A percentile compares a stretch with the other conserved stretches of the same genome.
Evolutionary conservation across 2,888 invertebrate species (phyloP).

Genomic region (Cataglyphis livida): DNA sequence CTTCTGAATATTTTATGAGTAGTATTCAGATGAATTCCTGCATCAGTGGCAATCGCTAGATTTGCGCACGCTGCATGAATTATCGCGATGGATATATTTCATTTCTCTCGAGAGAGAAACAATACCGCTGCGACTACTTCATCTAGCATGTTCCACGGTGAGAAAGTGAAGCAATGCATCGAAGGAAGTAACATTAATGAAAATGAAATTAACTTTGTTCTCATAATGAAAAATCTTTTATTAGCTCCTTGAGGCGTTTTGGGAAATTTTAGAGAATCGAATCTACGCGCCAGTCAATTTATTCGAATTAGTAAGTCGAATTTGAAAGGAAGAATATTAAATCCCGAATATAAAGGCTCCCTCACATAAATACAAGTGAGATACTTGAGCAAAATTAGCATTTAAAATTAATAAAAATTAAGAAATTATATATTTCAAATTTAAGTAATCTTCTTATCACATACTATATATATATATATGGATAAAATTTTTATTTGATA

Average conservation of each 20-base stretch:
- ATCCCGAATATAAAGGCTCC: not conserved
- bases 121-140: constrained; percentile 22
- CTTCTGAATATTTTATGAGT: constrained; percentile 73
- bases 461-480: not conserved
- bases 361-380: not conserved
- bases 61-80: constrained; percentile 55
- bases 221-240: constrained; percentile 4
- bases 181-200: constrained; percentile 56
- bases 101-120: constrained; percentile 60
- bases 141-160: constrained; percentile 17
- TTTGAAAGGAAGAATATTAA: not conserved
- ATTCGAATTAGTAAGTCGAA: not conserved
- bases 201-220: constrained; percentile 58
- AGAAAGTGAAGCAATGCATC: constrained; percentile 34
- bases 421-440: not conserved
- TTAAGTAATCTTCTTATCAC: not conserved
- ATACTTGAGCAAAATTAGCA: not conserved
- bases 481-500: not conserved
- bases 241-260: not conserved
- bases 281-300: not conserved
- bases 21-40: constrained; percentile 70
- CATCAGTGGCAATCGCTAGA: constrained; percentile 62
- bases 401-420: constrained; percentile 9
- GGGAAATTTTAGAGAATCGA: not conserved
- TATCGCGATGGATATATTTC: constrained; percentile 74